Conservation (phyloP, 2,797 vertebrate genomes). For the Alca torda region DNA sequence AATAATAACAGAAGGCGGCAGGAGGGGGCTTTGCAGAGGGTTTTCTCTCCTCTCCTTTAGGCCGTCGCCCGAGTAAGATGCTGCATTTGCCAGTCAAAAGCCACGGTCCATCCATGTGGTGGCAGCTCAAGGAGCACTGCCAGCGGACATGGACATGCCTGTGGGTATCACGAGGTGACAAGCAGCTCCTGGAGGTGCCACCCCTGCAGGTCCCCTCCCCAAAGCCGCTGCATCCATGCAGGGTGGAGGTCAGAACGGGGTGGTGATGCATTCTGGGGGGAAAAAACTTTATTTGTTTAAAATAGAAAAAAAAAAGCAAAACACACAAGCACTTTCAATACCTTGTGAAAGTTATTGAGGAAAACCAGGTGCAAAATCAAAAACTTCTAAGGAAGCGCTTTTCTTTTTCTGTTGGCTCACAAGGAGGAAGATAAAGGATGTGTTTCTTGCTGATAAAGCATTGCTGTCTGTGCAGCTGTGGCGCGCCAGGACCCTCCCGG, state of each 20-base stretch:
- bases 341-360: background rate
- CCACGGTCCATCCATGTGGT: rapidly evolving
- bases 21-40: background rate
- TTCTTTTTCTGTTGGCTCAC: background rate
- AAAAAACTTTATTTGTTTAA: background rate
- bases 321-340: background rate
- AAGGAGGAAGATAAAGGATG: background rate
- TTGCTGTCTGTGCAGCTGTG: background rate
- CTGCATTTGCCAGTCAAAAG: background rate
- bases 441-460: background rate
- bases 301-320: background rate
- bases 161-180: background rate
- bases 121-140: background rate
- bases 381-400: background rate
- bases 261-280: background rate
- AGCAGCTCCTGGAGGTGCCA: background rate
- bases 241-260: background rate
- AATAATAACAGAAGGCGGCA: background rate
- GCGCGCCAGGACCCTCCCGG: rapidly evolving
- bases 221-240: rapidly evolving
- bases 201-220: background rate
- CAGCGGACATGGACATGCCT: background rate
- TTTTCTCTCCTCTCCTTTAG: background rate
- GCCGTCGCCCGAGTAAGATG: background rate
- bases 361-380: background rate